Percentiles rank a stretch among this genome's conserved stretches.
These are phyloP conservation scores for Artibeus lituratus DNA, from an alignment of 2,797 vertebrate species.

Conservation along the genomic window DNA sequence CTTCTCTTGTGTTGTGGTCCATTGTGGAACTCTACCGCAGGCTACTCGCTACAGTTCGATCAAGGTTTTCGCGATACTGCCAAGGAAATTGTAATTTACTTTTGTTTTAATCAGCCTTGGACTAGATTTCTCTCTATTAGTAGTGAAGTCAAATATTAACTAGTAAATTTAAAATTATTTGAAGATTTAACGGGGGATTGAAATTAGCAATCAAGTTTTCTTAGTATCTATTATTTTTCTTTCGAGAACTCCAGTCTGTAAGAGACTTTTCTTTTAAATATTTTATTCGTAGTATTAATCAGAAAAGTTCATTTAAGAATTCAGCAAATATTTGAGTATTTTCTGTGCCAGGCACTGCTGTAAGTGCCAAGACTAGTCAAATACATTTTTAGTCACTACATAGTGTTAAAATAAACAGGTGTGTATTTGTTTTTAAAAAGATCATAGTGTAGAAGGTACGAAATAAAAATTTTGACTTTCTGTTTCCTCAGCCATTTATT, in stretches of 20 bases:
- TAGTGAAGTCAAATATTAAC: neutral
- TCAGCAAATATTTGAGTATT: neutral
- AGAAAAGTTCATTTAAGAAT: slow-evolving; percentile 6
- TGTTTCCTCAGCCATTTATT: neutral
- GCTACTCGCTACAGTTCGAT: neutral
- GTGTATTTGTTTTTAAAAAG: neutral
- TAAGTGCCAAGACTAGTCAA: neutral
- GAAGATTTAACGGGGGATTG: slow-evolving; percentile 2
- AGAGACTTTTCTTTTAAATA: neutral
- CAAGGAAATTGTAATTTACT: neutral
- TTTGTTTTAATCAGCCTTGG: neutral
- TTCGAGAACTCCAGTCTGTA: neutral
- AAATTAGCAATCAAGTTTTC: neutral
- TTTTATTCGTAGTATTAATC: neutral
- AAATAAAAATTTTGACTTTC: slow-evolving; percentile 25
- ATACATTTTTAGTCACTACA: neutral
- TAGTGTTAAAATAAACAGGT: slow-evolving; percentile 2
- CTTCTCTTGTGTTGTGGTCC: neutral
- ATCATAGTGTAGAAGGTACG: neutral
- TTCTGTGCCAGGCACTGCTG: neutral
- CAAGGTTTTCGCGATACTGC: neutral
- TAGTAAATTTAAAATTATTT: slow-evolving; percentile 5
- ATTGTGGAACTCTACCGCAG: neutral
- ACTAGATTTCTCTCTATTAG: neutral
- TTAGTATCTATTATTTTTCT: slow-evolving; percentile 3